Base-by-base conservation (phyloP, 2,113 vertebrate species). In the Paradoxurus hermaphroditus region DNA sequence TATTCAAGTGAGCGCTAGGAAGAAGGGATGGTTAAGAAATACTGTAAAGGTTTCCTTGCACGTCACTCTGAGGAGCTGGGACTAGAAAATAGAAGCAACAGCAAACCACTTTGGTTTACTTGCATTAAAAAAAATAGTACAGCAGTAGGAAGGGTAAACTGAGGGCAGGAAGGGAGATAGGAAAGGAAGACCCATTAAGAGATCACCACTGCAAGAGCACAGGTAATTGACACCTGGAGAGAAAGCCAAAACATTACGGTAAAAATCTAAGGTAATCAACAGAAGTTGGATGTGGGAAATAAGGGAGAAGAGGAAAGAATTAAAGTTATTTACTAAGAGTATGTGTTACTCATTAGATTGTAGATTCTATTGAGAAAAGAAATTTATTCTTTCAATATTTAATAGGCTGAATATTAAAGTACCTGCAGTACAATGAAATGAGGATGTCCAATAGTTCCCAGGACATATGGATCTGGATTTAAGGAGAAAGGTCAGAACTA, bases 1-100 rank as follows among this genome's bases (percentile, higher is more conserved):
- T 78, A 46, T 41, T 95, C 44, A 89, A 23, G 49, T 78, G 77
- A 88, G 5, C 19, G 65, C 78, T 29, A 82, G 51, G n/a, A 88
- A 94, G 65, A 25, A 89, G 97, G 82, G 44, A 77, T 23, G 39
- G 34, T 21, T 94, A 72, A 86, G 59, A 90, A 92, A 91, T 70
- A 51, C 4, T 86, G 19, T 46, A 77, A 92, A 90, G 39, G 15
- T 27, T 95, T 94, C 34, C 27, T 77, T 90, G 65, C 90, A 85
- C 29, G 65, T 59, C 49, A 68, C 19, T 46, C 53, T 91, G 41
- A 86, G 44, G 53, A 81, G 73, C 90, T 39, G 90, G 72, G 46
- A 79, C 62, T 90, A 34, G 83, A 90, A 41, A 87, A 85, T 14
- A 83, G 34, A 95, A 77, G 36, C 36, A 93, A 84, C 3, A 67